Percentiles rank a stretch among this genome's conserved stretches.
phyloP scores from a whole-genome alignment of 2,797 vertebrate genomes.

The Anguilla anguilla region DNA sequence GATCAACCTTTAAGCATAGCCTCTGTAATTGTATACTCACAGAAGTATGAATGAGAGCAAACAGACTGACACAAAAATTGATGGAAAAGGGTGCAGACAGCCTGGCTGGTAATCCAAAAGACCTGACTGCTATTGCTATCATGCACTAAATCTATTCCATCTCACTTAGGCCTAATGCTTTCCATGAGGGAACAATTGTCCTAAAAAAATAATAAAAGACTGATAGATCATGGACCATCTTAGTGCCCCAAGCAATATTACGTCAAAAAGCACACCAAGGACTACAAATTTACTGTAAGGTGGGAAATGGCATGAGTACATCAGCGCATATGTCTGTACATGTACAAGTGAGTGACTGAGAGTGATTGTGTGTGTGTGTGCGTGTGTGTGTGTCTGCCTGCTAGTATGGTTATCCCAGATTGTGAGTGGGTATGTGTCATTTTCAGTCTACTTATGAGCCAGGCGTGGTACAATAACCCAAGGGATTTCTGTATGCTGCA shows the following conservation, averaged over 20 bases:
- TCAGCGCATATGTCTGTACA: not conserved
- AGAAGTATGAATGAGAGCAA: constrained; percentile 2
- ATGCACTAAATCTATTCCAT: not conserved
- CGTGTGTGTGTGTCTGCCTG: not conserved
- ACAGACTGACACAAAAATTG: not conserved
- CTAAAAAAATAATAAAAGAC: not conserved
- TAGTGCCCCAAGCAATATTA: not conserved
- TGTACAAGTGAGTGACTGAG: not conserved
- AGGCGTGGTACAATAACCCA: not conserved
- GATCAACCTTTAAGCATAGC: not conserved
- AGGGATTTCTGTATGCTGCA: not conserved
- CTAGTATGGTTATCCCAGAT: not conserved
- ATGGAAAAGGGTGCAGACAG: not conserved
- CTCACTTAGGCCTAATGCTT: not conserved
- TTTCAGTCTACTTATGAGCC: not conserved
- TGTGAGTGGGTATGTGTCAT: not conserved
- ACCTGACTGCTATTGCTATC: not conserved
- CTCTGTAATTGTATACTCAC: not conserved
- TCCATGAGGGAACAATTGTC: not conserved
- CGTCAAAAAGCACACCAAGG: too few relatives aligned
- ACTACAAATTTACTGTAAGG: not conserved
- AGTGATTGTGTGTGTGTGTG: not conserved
- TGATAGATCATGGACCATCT: not conserved
- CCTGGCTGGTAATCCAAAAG: not conserved
- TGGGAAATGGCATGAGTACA: not conserved